Conservation (phyloP, 2,888 invertebrate genomes). For the Crepidodera aurea region DNA sequence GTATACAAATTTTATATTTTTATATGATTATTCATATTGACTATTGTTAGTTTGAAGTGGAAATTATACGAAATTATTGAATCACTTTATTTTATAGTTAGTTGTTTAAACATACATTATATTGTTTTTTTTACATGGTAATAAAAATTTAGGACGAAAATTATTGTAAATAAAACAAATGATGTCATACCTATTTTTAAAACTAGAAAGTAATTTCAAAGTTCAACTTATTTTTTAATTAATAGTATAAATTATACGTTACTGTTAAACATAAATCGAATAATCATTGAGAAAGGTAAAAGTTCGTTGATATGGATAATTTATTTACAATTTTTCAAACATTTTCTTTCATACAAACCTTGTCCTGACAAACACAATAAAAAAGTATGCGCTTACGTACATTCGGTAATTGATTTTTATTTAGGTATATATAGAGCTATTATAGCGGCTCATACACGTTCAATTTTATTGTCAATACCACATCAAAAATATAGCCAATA, state of each 20-base stretch:
- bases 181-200: neutral
- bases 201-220: neutral
- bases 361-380: too few species aligned
- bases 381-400: too few species aligned
- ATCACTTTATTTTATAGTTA: neutral
- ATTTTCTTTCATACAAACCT: too few species aligned
- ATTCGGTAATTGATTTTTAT: too few species aligned
- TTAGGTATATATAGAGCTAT: too few species aligned
- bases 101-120: neutral
- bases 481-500: too few species aligned
- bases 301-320: too few species aligned
- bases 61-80: slow-evolving; percentile 1
- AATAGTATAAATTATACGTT: neutral
- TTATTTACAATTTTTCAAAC: too few species aligned
- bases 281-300: too few species aligned
- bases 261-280: too few species aligned
- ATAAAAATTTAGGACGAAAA: neutral
- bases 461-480: too few species aligned
- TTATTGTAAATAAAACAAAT: neutral
- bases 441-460: too few species aligned
- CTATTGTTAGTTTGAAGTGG: slow-evolving; percentile 12
- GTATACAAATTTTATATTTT: slow-evolving; percentile 12
- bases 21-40: slow-evolving; percentile 6
- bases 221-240: neutral
- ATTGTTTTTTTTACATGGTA: neutral